Evolutionary conservation across 2,797 vertebrate species (phyloP).

Genomic region (Oreonectes daqikongensis): DNA sequence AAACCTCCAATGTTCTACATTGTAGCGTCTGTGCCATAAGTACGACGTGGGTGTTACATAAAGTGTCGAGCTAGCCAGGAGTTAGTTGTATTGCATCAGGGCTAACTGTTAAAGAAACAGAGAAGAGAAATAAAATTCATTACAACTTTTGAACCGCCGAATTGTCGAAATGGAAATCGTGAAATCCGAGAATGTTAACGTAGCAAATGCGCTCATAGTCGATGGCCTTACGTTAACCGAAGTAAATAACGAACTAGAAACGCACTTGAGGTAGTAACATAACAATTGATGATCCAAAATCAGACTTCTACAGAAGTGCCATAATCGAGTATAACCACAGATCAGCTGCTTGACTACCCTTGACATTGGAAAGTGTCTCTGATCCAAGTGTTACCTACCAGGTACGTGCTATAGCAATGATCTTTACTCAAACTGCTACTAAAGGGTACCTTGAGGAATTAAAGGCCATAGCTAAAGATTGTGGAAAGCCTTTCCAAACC

Average conservation of each 20-base stretch:
- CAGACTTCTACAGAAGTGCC: not conserved
- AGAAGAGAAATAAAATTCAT: not conserved
- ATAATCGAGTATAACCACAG: not conserved
- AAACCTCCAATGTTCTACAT: too few species aligned
- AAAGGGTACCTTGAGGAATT: not conserved
- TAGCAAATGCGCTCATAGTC: not conserved
- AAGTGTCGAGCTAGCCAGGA: not conserved
- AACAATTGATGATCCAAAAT: not conserved
- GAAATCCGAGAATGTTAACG: constrained; percentile 11
- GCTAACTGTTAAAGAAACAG: not conserved
- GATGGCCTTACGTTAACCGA: not conserved
- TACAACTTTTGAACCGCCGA: not conserved
- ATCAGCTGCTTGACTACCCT: not conserved
- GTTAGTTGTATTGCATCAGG: not conserved
- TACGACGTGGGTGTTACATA: too few species aligned
- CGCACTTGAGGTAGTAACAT: not conserved
- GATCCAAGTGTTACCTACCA: not conserved
- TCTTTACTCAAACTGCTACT: not conserved
- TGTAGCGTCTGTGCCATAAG: too few species aligned
- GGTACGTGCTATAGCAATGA: not conserved
- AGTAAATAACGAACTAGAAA: not conserved
- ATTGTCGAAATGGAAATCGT: not conserved
- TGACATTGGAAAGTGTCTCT: not conserved
- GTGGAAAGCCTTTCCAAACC: not conserved
- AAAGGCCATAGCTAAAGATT: not conserved